Evolutionary conservation across 2,888 invertebrate genomes (phyloP).

Genomic region (Thymelicus lineola): DNA sequence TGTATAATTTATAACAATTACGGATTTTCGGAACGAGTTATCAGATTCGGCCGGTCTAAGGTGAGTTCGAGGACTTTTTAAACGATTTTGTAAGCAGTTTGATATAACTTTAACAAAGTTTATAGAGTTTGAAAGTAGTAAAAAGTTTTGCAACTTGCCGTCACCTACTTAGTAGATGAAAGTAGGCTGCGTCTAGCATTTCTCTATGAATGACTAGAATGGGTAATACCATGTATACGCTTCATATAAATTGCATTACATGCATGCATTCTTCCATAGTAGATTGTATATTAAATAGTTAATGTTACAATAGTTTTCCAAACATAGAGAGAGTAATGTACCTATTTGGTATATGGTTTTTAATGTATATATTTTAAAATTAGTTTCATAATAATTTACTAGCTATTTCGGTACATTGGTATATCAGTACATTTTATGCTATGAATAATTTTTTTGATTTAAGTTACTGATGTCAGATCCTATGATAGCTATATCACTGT

Average conservation of each 20-base stretch:
- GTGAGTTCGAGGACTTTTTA: slow-evolving; percentile 43
- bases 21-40: slow-evolving; percentile 37
- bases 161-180: slow-evolving; percentile 41
- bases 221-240: slow-evolving; percentile 20
- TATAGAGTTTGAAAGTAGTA: slow-evolving; percentile 25
- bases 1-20: slow-evolving; percentile 40
- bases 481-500: no score
- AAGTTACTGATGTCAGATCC: no score
- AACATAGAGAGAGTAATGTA: no score
- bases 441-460: no score
- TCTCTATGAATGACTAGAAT: slow-evolving; percentile 33
- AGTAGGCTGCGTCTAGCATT: slow-evolving; percentile 38
- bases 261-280: neutral
- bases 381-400: no score
- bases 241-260: slow-evolving; percentile 9
- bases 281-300: no score
- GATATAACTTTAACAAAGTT: neutral
- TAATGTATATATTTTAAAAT: no score
- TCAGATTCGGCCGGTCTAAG: slow-evolving; percentile 49
- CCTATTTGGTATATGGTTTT: no score
- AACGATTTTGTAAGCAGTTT: neutral
- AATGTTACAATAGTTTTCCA: no score
- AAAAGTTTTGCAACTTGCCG: slow-evolving; percentile 38
- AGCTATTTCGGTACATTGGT: no score
- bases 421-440: no score